Conservation (phyloP, 2,888 invertebrate genomes). For the Rhagonycha lutea region DNA sequence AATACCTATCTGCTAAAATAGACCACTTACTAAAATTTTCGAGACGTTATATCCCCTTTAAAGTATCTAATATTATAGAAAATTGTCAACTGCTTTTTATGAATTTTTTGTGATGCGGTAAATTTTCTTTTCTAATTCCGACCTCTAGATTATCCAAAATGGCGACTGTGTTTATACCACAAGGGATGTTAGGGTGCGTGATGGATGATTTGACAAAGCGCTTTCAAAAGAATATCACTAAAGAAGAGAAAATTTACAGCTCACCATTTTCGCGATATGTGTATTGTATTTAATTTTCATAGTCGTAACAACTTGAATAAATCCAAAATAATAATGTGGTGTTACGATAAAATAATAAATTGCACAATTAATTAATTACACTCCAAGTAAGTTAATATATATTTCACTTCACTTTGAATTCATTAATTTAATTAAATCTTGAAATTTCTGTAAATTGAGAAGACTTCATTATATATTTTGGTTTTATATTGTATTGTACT, state of each 20-base stretch:
- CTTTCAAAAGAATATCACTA: background rate
- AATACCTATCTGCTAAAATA: background rate
- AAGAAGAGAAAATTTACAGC: background rate
- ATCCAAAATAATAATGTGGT: background rate
- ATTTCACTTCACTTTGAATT: background rate
- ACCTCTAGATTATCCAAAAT: background rate
- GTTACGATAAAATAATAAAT: background rate
- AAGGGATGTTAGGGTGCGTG: background rate
- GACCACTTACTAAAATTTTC: background rate
- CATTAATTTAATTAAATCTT: background rate
- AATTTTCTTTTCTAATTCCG: background rate
- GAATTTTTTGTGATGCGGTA: background rate
- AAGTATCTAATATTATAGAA: background rate
- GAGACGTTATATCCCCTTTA: background rate
- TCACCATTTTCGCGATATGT: background rate
- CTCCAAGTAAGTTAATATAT: background rate
- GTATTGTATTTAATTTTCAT: background rate
- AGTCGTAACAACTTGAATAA: background rate
- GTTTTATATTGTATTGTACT: too few relatives aligned
- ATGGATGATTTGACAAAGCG: background rate
- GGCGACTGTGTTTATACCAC: background rate
- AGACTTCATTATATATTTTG: background rate
- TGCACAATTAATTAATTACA: background rate
- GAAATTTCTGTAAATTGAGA: background rate
- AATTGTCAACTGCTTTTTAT: background rate